A percentile compares a stretch with the other conserved stretches of the same genome.
These are phyloP conservation scores for Chaetogeoica ovagalla DNA, from an alignment of 2,888 invertebrate species.

Conservation along the genomic window DNA sequence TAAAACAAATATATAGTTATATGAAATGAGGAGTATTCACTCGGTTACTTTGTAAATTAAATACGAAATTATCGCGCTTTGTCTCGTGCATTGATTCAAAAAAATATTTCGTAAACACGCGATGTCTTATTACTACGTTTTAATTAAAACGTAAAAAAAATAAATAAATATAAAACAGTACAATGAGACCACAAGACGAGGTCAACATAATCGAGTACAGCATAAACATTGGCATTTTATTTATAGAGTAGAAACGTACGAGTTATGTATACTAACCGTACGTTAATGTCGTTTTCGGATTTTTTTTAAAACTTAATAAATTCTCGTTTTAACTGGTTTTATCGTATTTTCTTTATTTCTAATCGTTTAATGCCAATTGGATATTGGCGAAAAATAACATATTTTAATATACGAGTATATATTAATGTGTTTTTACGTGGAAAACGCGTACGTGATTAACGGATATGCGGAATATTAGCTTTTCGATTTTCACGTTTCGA, in stretches of 20 bases:
- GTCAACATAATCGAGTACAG: constrained; percentile 33
- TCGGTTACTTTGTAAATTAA: not conserved
- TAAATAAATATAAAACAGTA: not conserved
- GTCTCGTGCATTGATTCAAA: not conserved
- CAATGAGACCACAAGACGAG: constrained; percentile 18
- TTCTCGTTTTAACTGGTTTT: not conserved
- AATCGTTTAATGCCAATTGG: no score
- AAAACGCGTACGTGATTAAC: no score
- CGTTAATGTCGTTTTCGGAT: not conserved
- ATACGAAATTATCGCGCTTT: not conserved
- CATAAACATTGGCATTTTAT: constrained; percentile 17
- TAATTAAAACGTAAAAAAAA: constrained; percentile 4
- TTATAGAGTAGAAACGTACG: constrained; percentile 27
- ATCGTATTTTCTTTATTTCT: no score
- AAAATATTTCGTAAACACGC: not conserved
- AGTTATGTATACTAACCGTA: not conserved
- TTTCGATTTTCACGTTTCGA: no score
- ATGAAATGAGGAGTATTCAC: not conserved
- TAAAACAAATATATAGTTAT: no score
- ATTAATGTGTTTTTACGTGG: no score
- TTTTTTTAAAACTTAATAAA: not conserved
- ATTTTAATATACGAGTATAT: no score
- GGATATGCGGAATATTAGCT: no score
- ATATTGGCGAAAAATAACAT: no score
- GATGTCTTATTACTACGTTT: not conserved